These are phyloP conservation scores for Sebastes glaucus DNA, from an alignment of 2,797 vertebrate genomes.

Conservation along the genomic window DNA sequence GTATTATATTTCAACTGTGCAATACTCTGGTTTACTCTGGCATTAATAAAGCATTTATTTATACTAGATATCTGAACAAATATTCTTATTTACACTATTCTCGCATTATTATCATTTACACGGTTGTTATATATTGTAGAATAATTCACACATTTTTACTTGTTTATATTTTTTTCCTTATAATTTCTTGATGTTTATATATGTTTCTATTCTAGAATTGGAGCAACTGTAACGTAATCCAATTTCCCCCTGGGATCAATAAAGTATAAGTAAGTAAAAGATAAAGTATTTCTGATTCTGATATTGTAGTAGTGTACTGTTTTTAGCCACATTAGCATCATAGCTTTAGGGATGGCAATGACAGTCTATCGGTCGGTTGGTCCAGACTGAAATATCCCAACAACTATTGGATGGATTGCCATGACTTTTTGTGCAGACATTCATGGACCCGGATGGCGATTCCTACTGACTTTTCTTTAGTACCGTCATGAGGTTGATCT, in stretches of 20 bases:
- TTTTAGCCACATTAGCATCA: background rate
- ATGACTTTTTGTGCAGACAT: background rate
- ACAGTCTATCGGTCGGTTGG: too few species aligned
- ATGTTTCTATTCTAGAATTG: background rate
- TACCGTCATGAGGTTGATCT: background rate
- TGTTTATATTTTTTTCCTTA: background rate
- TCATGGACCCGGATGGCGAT: background rate
- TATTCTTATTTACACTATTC: background rate
- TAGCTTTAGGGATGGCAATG: background rate
- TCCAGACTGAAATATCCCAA: background rate
- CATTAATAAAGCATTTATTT: background rate
- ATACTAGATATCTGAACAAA: background rate
- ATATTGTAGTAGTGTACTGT: background rate
- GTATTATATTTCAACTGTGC: background rate
- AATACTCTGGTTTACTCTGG: background rate
- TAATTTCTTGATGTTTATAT: background rate
- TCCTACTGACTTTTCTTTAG: background rate
- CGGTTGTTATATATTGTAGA: too few species aligned
- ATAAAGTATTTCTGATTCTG: background rate
- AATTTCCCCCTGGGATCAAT: background rate
- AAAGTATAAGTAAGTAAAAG: background rate
- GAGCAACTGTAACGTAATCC: background rate
- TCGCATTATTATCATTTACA: background rate
- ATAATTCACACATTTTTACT: background rate
- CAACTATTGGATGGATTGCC: background rate